Conservation (phyloP, 2,797 vertebrate species). For the Catamblyrhynchus diadema region DNA sequence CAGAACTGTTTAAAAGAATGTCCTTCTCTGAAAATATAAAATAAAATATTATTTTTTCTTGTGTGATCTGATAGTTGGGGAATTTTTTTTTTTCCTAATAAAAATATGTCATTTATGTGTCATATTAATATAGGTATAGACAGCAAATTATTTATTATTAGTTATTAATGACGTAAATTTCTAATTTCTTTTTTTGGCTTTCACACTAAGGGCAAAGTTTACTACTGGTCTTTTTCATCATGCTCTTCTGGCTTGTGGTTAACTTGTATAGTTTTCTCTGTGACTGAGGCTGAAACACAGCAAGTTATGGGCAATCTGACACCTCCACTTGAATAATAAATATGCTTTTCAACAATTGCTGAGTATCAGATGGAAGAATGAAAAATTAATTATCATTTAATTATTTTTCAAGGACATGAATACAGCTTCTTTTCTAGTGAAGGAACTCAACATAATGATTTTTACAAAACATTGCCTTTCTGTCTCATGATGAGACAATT, state of each 20-base stretch:
- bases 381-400: conserved; percentile 30
- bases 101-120: background rate
- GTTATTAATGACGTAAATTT: background rate
- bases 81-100: background rate
- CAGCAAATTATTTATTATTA: background rate
- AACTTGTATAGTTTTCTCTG: background rate
- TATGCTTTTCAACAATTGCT: background rate
- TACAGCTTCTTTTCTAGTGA: background rate
- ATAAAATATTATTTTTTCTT: background rate
- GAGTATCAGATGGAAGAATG: background rate
- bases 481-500: background rate
- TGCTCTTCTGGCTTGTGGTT: background rate
- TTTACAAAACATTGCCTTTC: background rate
- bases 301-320: background rate
- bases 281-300: background rate
- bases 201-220: background rate
- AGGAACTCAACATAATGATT: background rate
- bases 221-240: background rate
- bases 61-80: background rate
- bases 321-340: conserved; percentile 22
- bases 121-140: background rate
- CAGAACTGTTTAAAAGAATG: background rate
- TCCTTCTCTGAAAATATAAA: background rate
- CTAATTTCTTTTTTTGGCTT: background rate
- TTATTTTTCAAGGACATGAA: conserved; percentile 36